Evolutionary conservation across 1,140 invertebrate species (phyloP).

Genomic region (Goniozus legneri): DNA sequence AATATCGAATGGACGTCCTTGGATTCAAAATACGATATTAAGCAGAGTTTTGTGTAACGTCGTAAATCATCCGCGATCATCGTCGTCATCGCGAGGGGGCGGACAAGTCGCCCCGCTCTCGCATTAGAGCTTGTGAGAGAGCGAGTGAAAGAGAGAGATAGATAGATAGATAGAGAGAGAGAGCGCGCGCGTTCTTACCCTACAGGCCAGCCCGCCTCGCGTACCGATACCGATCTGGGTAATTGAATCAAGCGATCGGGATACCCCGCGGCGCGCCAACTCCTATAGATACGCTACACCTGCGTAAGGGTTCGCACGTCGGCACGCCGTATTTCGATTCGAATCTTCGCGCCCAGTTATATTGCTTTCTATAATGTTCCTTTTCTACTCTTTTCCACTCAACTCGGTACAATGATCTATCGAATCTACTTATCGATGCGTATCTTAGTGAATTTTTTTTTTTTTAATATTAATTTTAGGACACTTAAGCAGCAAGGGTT

Average conservation of each 20-base stretch:
- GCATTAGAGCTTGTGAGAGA: neutral
- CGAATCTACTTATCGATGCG: too few relatives aligned
- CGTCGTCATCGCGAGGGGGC: conserved; percentile 19
- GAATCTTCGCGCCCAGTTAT: too few relatives aligned
- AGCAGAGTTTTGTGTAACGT: conserved; percentile 11
- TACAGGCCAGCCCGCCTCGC: neutral
- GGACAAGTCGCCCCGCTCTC: conserved; percentile 17
- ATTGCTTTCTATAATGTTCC: too few relatives aligned
- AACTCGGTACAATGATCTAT: too few relatives aligned
- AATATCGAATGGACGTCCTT: too few relatives aligned
- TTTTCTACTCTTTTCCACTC: conserved; percentile 22
- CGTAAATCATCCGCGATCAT: conserved; percentile 26
- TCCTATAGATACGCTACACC: too few relatives aligned
- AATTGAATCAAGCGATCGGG: conserved; percentile 32
- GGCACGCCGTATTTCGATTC: too few relatives aligned
- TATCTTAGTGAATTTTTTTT: too few relatives aligned
- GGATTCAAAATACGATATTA: neutral
- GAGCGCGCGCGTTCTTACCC: conserved; percentile 1
- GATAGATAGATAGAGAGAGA: conserved; percentile 1
- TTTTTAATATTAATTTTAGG: too few relatives aligned
- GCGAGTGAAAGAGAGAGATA: conserved; percentile 9
- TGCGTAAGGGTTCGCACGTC: too few relatives aligned
- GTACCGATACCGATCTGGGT: conserved; percentile 26
- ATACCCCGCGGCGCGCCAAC: conserved; percentile 20
- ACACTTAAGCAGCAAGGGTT: too few relatives aligned